A percentile compares a stretch with the other conserved stretches of the same genome.
Conservation (phyloP, 2,888 invertebrate species). For the Adelognathus sp. region DNA sequence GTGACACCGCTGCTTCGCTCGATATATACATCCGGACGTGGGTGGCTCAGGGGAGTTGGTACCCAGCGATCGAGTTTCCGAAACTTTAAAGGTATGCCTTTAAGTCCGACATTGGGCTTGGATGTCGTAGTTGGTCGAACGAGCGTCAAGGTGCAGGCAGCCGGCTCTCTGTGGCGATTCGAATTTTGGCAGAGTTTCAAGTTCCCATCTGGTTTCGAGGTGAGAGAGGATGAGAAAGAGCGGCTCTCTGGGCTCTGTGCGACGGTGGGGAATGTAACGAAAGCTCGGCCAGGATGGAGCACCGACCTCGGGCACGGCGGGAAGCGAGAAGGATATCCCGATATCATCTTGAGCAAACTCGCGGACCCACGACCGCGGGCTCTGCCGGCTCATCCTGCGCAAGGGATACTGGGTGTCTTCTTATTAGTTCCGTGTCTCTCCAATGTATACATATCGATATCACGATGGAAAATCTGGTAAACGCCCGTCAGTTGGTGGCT, state of each 20-base stretch:
- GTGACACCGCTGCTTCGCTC: constrained; percentile 25
- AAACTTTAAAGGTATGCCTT: constrained; percentile 76
- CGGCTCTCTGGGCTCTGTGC: too few species aligned
- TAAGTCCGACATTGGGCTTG: constrained; percentile 69
- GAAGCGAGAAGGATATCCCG: constrained; percentile 61
- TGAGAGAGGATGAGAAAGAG: constrained; percentile 61
- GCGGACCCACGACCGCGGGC: constrained; percentile 68
- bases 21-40: constrained; percentile 36
- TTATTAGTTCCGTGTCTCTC: constrained; percentile 62
- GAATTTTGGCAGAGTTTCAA: constrained; percentile 78
- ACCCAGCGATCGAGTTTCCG: constrained; percentile 59
- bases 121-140: constrained; percentile 43
- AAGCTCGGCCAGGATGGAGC: constrained; percentile 51
- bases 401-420: constrained; percentile 76
- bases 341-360: constrained; percentile 78
- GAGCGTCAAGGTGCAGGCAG: constrained; percentile 42
- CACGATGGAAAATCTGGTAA: background rate
- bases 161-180: too few species aligned
- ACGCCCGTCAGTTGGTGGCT: background rate
- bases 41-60: too few species aligned
- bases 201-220: constrained; percentile 76
- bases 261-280: constrained; percentile 52
- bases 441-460: constrained; percentile 1
- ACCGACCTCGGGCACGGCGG: constrained; percentile 7
- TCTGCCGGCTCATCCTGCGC: constrained; percentile 64